These are phyloP conservation scores for Procambarus clarkii DNA, from an alignment of 1,140 invertebrate genomes.

Conservation along the genomic window DNA sequence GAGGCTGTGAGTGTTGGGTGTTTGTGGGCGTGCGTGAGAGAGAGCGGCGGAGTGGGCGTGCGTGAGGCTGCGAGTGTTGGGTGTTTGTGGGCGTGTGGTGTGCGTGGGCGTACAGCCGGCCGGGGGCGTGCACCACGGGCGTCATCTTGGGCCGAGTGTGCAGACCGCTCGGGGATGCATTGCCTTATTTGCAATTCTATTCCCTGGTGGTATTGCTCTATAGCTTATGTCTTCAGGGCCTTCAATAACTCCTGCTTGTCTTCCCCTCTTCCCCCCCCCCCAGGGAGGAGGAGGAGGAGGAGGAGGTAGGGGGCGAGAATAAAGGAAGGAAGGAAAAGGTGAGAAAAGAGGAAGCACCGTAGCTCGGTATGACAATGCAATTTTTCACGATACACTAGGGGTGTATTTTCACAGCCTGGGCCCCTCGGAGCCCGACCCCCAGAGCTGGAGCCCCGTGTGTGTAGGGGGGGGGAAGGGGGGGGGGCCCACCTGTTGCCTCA, in stretches of 20 bases:
- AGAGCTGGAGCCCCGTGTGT: no score
- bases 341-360: background rate
- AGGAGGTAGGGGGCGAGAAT: background rate
- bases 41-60: background rate
- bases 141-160: background rate
- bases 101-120: background rate
- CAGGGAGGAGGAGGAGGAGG: background rate
- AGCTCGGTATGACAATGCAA: no score
- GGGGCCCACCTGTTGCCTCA: no score
- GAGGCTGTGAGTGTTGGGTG: background rate
- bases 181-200: slow-evolving; percentile 15
- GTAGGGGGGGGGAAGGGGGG: no score
- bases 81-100: background rate
- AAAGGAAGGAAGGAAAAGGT: background rate
- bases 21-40: background rate
- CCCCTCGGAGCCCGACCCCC: no score
- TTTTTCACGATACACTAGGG: no score
- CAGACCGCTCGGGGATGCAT: background rate
- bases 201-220: background rate
- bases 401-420: no score
- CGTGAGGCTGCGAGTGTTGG: background rate
- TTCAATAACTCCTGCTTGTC: background rate
- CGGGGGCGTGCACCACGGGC: background rate
- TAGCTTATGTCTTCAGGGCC: slow-evolving; percentile 2
- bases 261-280: no score